Evolutionary conservation across 1,140 invertebrate genomes (phyloP).

Genomic region (Cotesia vestalis): DNA sequence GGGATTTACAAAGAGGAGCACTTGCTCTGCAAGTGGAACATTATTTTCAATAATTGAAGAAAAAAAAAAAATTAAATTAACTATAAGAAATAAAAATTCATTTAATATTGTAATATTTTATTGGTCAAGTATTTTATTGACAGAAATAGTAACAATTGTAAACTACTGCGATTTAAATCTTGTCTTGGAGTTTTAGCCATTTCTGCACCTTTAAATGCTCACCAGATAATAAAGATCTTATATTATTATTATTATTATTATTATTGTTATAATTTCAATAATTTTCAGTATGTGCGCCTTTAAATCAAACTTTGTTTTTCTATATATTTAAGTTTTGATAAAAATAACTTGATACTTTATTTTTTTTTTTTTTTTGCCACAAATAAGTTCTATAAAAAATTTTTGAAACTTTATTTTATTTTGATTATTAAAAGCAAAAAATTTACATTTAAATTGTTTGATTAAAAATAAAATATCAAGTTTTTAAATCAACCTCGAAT

Average conservation of each 20-base stretch:
- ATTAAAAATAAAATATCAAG: too few species aligned
- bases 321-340: too few species aligned
- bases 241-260: neutral
- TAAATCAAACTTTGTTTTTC: constrained; percentile 21
- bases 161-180: constrained; percentile 22
- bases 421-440: too few species aligned
- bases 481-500: neutral
- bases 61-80: neutral
- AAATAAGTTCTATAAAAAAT: too few species aligned
- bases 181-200: constrained; percentile 22
- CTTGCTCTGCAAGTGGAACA: too few species aligned
- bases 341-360: neutral
- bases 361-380: constrained; percentile 8
- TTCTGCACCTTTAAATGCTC: constrained; percentile 27
- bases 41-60: neutral
- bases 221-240: neutral
- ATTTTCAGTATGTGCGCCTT: constrained; percentile 26
- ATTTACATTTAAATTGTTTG: too few species aligned
- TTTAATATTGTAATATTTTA: constrained; percentile 48
- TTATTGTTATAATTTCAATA: too few species aligned
- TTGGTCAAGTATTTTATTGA: constrained; percentile 47
- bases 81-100: constrained; percentile 14
- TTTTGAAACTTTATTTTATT: too few species aligned
- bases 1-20: too few species aligned
- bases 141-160: constrained; percentile 47